Percentiles rank a stretch among this genome's conserved stretches.
Conservation (phyloP, 2,888 invertebrate species). For the Erebia epiphron region DNA sequence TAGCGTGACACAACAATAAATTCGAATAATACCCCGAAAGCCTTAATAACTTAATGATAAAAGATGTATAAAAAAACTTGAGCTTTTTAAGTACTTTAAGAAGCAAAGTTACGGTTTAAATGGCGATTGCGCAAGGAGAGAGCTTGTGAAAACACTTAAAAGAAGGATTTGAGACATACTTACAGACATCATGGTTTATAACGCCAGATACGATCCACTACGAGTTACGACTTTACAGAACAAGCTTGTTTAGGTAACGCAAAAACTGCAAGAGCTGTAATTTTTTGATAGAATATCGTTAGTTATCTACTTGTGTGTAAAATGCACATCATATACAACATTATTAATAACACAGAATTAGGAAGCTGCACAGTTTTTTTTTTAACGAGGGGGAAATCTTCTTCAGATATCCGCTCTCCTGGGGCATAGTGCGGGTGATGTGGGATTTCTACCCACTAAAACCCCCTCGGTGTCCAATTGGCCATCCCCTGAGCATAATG, state of each 20-base stretch:
- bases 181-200: background rate
- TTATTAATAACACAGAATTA: background rate
- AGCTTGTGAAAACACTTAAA: constrained; percentile 16
- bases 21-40: constrained; percentile 26
- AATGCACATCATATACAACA: background rate
- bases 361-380: no score
- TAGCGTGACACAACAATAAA: constrained; percentile 26
- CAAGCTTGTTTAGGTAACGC: no score
- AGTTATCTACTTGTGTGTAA: no score
- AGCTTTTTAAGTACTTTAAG: constrained; percentile 23
- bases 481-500: no score
- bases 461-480: no score
- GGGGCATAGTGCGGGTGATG: no score
- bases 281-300: no score
- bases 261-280: no score
- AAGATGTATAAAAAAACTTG: constrained; percentile 16
- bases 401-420: no score
- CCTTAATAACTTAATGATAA: constrained; percentile 29
- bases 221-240: no score
- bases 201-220: background rate
- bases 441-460: no score
- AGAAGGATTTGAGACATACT: background rate
- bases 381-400: no score
- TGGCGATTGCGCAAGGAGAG: constrained; percentile 16
- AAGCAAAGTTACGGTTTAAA: constrained; percentile 20